phyloP scores from a whole-genome alignment of 2,888 invertebrate genomes.

The Netelia fuscicornis region DNA sequence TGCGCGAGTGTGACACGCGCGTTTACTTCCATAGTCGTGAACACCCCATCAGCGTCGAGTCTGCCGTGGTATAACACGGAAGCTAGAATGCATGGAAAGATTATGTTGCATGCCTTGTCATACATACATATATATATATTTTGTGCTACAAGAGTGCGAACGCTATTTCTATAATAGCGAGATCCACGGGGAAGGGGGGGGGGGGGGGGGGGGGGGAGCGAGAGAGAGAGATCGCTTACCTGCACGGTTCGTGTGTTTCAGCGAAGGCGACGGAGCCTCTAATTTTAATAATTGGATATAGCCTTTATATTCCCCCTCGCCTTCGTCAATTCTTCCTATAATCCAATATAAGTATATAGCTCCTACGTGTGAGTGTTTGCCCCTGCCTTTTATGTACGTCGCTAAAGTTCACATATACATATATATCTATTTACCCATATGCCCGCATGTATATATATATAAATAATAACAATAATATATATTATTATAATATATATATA shows the following conservation, averaged over 20 bases:
- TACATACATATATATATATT: constrained; percentile 13
- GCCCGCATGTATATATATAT: background rate
- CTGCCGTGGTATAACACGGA: constrained; percentile 22
- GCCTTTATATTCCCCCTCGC: constrained; percentile 64
- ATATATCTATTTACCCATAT: no score
- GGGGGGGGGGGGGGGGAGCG: background rate
- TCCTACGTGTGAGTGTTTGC: constrained; percentile 60
- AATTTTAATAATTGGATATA: constrained; percentile 84
- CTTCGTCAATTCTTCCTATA: constrained; percentile 46
- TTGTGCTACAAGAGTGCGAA: constrained; percentile 31
- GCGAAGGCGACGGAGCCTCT: constrained; percentile 83
- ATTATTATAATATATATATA: no score
- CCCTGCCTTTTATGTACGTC: constrained; percentile 6
- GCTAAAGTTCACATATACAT: background rate
- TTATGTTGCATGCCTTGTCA: constrained; percentile 13
- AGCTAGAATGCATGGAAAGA: constrained; percentile 31
- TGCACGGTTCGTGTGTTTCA: constrained; percentile 75
- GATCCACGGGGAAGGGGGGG: constrained; percentile 18
- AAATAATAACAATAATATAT: background rate
- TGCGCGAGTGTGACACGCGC: constrained; percentile 58
- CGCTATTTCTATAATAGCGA: constrained; percentile 55
- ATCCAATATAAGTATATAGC: constrained; percentile 27
- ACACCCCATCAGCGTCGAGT: constrained; percentile 18
- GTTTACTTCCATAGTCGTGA: constrained; percentile 46
- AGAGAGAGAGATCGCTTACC: constrained; percentile 63